Evolutionary conservation across 2,113 vertebrate genomes (phyloP).

Genomic region (Lethenteron reissneri): DNA sequence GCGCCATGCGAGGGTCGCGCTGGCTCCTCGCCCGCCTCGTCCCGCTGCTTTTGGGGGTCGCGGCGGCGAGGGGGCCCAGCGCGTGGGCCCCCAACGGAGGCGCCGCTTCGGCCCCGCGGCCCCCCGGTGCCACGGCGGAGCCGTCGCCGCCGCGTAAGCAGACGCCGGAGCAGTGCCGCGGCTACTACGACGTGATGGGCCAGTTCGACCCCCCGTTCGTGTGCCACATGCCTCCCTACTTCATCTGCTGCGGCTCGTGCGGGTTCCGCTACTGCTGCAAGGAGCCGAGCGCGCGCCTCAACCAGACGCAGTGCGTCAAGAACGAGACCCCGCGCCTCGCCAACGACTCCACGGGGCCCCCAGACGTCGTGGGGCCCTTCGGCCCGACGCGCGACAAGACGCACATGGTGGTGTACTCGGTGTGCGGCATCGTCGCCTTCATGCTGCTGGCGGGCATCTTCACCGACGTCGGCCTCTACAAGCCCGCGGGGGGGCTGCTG

Average conservation of each 20-base stretch:
- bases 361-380: constrained; percentile 58
- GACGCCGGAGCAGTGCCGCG: constrained; percentile 62
- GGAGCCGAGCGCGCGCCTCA: constrained; percentile 59
- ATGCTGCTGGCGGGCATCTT: constrained; percentile 99
- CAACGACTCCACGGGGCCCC: constrained; percentile 59
- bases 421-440: constrained; percentile 93
- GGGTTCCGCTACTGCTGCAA: constrained; percentile 98
- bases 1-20: no score
- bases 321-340: constrained; percentile 82
- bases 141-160: no score
- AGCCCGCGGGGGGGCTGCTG: constrained; percentile 15
- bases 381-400: constrained; percentile 94
- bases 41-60: no score
- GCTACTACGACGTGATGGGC: constrained; percentile 98
- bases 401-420: constrained; percentile 94
- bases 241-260: constrained; percentile 98
- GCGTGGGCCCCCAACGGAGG: no score
- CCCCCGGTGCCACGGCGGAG: no score
- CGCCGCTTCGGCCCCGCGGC: no score
- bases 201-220: constrained; percentile 93
- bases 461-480: constrained; percentile 93
- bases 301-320: constrained; percentile 86
- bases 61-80: no score
- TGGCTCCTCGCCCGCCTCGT: no score
- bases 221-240: constrained; percentile 82